Evolutionary conservation across 92 coral and sea anemone species (phyloP).

Genomic region (Phenganax marumi): DNA sequence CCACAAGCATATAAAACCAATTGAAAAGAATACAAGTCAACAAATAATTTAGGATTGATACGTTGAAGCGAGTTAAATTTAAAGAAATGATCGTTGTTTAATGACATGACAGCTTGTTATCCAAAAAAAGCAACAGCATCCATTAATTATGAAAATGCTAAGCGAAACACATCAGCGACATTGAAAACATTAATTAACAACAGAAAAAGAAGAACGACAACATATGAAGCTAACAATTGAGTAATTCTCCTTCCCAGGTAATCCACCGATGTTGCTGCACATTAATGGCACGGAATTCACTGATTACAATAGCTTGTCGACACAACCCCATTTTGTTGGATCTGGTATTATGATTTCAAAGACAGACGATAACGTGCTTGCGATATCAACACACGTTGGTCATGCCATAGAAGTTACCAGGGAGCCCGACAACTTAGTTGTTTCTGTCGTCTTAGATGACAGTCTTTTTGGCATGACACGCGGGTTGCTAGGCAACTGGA

Average conservation of each 20-base stretch:
- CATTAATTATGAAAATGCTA: too few relatives aligned
- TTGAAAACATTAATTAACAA: not conserved
- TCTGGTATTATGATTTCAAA: not conserved
- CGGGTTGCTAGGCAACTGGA: conserved; percentile 80
- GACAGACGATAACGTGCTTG: not conserved
- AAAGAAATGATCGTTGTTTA: too few relatives aligned
- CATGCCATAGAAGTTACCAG: not conserved
- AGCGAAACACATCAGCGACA: too few relatives aligned
- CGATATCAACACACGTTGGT: not conserved
- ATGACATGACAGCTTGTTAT: too few relatives aligned
- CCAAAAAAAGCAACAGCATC: too few relatives aligned
- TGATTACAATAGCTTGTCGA: not conserved
- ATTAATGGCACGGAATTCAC: conserved; percentile 7
- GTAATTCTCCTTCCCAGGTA: not conserved
- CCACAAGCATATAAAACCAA: too few relatives aligned
- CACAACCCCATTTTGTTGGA: not conserved
- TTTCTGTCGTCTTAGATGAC: not conserved
- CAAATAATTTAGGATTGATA: too few relatives aligned
- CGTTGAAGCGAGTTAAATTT: too few relatives aligned
- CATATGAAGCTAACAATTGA: not conserved
- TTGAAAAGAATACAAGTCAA: too few relatives aligned
- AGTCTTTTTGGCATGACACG: conserved; percentile 45
- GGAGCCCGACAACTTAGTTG: conserved; percentile 4
- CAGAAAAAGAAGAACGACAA: not conserved
- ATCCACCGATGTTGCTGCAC: conserved; percentile 7